A percentile compares a stretch with the other conserved stretches of the same genome.
Evolutionary conservation across 2,888 invertebrate species (phyloP).

Genomic region (Brenthis ino): DNA sequence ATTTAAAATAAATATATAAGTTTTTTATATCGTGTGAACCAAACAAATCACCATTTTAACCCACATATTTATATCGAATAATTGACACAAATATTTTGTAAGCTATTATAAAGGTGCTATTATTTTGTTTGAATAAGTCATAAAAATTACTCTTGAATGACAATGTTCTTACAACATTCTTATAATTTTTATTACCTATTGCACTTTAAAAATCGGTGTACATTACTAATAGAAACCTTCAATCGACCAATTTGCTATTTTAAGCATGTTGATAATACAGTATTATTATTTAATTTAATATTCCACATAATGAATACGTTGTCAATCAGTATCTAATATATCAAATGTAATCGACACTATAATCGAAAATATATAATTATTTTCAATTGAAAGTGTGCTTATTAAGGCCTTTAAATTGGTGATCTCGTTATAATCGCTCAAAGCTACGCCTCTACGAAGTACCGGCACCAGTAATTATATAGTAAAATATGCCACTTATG

Average conservation of each 20-base stretch:
- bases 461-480: conserved; percentile 19
- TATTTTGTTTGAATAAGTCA: conserved; percentile 22
- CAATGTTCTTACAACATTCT: conserved; percentile 10
- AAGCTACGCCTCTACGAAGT: conserved; percentile 15
- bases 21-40: conserved; percentile 17
- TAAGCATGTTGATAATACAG: no score
- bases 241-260: not conserved
- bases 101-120: conserved; percentile 4
- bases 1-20: not conserved
- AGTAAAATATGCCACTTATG: conserved; percentile 24
- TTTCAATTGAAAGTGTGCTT: conserved; percentile 16
- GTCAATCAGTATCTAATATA: conserved; percentile 10
- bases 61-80: conserved; percentile 12
- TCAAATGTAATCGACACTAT: conserved; percentile 14
- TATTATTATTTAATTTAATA: not conserved
- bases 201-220: not conserved
- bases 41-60: conserved; percentile 3
- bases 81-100: conserved; percentile 20
- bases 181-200: conserved; percentile 5
- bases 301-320: not conserved
- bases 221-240: not conserved
- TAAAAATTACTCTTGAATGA: conserved; percentile 6
- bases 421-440: conserved; percentile 19
- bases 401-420: conserved; percentile 1
- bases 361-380: conserved; percentile 11